Evolutionary conservation across 1,140 invertebrate species (phyloP).

Genomic region (Meloidogyne exigua): DNA sequence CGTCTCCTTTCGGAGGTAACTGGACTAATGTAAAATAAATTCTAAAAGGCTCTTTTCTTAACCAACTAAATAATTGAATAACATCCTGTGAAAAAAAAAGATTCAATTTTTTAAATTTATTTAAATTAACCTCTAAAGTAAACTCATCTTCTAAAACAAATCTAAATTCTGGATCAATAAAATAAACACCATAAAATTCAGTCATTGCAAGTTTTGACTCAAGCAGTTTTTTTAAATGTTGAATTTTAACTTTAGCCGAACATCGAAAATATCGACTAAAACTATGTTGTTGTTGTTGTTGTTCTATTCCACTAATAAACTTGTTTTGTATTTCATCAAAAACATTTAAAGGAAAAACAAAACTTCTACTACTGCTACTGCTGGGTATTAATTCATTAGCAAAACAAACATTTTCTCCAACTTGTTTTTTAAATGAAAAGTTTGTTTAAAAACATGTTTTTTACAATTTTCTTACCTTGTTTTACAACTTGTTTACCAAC

Average conservation of each 20-base stretch:
- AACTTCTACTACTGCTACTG: too few relatives aligned
- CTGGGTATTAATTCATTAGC: not conserved
- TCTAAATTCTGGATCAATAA: constrained; percentile 24
- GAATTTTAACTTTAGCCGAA: constrained; percentile 10
- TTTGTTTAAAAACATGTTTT: not conserved
- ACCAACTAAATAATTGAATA: constrained; percentile 22
- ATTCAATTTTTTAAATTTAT: not conserved
- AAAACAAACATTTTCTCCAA: not conserved
- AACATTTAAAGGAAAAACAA: not conserved
- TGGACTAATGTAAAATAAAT: constrained; percentile 27
- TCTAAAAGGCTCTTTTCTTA: constrained; percentile 17
- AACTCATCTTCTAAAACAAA: constrained; percentile 32
- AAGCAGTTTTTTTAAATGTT: constrained; percentile 31
- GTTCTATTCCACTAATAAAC: not conserved
- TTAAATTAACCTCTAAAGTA: constrained; percentile 20
- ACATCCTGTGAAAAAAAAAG: constrained; percentile 7
- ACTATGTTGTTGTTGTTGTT: not conserved
- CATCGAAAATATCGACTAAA: constrained; percentile 28
- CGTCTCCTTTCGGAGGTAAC: constrained; percentile 16
- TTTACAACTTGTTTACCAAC: not conserved
- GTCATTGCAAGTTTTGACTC: constrained; percentile 33
- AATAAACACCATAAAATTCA: constrained; percentile 31
- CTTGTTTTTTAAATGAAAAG: not conserved
- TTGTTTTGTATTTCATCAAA: not conserved
- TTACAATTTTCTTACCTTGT: not conserved